phyloP scores from a whole-genome alignment of 2,113 vertebrate species.

The Periophthalmodon schlosseri region DNA sequence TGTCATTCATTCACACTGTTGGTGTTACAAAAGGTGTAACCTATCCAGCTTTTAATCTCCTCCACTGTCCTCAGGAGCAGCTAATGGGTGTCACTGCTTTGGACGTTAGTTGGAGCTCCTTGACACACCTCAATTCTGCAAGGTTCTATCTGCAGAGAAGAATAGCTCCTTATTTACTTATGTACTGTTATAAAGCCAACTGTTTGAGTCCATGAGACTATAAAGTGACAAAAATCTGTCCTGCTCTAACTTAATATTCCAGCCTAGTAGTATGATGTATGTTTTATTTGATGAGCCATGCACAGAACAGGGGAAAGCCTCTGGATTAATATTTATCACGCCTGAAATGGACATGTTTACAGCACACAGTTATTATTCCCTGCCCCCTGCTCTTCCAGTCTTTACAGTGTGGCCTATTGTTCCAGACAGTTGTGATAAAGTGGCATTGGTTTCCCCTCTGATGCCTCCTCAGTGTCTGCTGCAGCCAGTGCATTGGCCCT shows the following conservation, averaged over 20 bases:
- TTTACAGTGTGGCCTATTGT: conserved; percentile 10
- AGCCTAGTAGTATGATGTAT: not conserved
- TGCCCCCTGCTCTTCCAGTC: not conserved
- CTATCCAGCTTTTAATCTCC: conserved; percentile 11
- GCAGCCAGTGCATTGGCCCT: conserved; percentile 21
- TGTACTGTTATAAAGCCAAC: not conserved
- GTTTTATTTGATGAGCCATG: not conserved
- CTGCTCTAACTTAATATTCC: not conserved
- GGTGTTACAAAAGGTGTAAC: conserved; percentile 18
- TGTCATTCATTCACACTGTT: conserved; percentile 17
- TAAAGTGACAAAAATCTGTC: not conserved
- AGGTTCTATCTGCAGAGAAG: not conserved
- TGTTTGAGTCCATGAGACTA: not conserved
- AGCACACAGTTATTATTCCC: not conserved
- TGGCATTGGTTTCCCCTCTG: conserved; percentile 8
- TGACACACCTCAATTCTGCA: not conserved
- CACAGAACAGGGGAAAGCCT: not conserved
- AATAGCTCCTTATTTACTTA: not conserved
- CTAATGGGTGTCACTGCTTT: not conserved
- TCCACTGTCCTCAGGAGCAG: not conserved
- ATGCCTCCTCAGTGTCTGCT: conserved; percentile 9
- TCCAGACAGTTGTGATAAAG: conserved; percentile 13
- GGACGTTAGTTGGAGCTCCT: not conserved
- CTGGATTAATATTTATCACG: not conserved
- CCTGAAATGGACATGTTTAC: not conserved